phyloP scores from a whole-genome alignment of 2,888 invertebrate species.

The Pachycephus smyrnensis region DNA sequence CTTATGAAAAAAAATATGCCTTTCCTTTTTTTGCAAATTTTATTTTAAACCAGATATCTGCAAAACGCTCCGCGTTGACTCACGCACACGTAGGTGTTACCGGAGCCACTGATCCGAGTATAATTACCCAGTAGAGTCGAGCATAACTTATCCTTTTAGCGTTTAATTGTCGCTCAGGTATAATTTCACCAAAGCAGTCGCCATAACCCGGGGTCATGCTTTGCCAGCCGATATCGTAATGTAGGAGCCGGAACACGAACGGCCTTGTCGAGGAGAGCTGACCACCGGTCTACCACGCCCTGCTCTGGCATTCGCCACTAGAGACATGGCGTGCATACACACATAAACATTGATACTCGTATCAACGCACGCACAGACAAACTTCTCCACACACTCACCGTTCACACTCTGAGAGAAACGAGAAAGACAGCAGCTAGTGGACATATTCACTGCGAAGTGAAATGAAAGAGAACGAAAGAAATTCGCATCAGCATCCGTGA shows the following conservation, averaged over 20 bases:
- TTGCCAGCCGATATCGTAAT: slow-evolving; percentile 12
- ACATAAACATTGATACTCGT: background rate
- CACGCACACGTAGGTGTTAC: background rate
- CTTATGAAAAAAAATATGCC: background rate
- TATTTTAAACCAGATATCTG: background rate
- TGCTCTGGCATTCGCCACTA: slow-evolving; percentile 52
- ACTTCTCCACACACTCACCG: slow-evolving; percentile 1
- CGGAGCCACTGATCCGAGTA: background rate
- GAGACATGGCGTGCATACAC: background rate
- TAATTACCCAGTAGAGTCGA: background rate
- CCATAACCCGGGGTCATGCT: slow-evolving; percentile 2
- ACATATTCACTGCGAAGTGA: slow-evolving; percentile 21
- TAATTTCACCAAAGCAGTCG: background rate
- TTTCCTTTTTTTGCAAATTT: background rate
- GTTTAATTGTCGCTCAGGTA: background rate
- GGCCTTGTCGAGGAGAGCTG: slow-evolving; percentile 61
- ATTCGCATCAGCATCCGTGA: background rate
- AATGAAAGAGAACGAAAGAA: slow-evolving; percentile 18
- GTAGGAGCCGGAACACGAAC: slow-evolving; percentile 60
- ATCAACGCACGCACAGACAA: background rate
- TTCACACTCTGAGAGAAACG: background rate
- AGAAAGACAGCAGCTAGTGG: slow-evolving; percentile 9
- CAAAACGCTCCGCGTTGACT: background rate
- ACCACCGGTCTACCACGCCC: slow-evolving; percentile 57
- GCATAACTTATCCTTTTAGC: background rate